Base-by-base conservation (phyloP, 2,888 invertebrate genomes). In the Diaprepes abbreviatus region DNA sequence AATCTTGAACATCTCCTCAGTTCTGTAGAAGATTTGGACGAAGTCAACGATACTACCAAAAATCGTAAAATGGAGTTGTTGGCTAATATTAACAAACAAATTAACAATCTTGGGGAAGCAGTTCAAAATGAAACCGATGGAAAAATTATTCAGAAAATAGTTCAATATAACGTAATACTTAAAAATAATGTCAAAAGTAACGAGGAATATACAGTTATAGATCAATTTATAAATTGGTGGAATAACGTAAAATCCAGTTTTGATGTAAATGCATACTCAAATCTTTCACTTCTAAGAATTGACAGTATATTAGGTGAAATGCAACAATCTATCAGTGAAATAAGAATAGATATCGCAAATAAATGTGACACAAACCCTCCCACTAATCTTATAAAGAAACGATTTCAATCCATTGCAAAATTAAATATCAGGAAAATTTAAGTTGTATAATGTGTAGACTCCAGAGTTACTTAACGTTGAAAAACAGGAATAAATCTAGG, bases 141-240 rank as follows among this genome's bases (percentile, higher is more conserved):
- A 12, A 58, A 66, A 16, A 71, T 55, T 10, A 50, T 73, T 17
- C 45, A 68, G 48, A 17, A 72, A 28, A 70, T 73, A 19, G 72
- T 72, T 4, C 70, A 73, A 36, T 72, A 73, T 14, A 73, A 59
- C 17, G 72, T 72, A 9, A 50, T 68, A 9, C 50, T 72, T 9
- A 45, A 70, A 63, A 68, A 66, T 57, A 66, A 70, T 33, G 48
- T 63, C 10, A 72, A 63, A 31, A 72, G 70, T 52, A 55, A 10
- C n/a, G 71, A 65, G 45, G 69, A 73, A 36, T 36, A 64, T 45
- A 73, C 71, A 9, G 62, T 70, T 1, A 66, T 73, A 2, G 75
- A 74, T 43, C 64, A 66, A 12, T 72, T 76, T 16, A 63, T 63
- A n/a, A 71, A 64, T 17, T 64, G 68, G n/a, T 76, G 75, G 75